Conservation (phyloP, 2,113 vertebrate genomes). For the Caranx melampygus region DNA sequence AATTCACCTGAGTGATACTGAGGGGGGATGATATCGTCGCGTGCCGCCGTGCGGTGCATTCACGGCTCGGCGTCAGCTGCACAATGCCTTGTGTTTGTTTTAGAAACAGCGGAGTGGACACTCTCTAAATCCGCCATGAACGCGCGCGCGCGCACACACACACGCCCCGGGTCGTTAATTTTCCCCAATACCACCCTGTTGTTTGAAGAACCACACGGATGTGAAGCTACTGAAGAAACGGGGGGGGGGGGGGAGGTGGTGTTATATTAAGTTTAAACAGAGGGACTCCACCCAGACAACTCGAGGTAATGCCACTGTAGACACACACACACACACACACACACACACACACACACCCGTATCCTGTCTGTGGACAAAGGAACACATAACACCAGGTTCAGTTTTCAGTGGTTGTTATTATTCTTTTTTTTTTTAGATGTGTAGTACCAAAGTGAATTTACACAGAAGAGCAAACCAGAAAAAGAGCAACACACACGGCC, state of each 20-base stretch:
- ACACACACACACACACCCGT: too few species aligned
- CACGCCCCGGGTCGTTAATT: background rate
- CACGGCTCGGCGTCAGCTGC: background rate
- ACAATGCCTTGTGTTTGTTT: conserved; percentile 18
- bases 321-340: too few species aligned
- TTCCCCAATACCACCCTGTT: background rate
- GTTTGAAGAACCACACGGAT: conserved; percentile 42
- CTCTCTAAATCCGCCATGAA: conserved; percentile 14
- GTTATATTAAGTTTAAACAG: conserved; percentile 46
- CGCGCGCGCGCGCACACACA: background rate
- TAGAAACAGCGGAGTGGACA: conserved; percentile 45
- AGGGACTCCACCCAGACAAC: conserved; percentile 56
- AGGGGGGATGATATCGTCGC: too few species aligned
- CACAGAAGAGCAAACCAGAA: conserved; percentile 53
- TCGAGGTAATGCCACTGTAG: background rate
- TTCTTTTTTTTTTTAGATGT: conserved; percentile 38
- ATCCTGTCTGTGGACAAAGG: background rate
- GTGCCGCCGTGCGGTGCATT: background rate
- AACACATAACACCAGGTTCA: conserved; percentile 10
- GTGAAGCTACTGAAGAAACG: conserved; percentile 4
- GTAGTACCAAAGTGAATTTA: conserved; percentile 61
- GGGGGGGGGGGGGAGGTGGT: too few species aligned
- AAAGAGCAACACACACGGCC: conserved; percentile 45
- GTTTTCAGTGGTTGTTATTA: conserved; percentile 16
- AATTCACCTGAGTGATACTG: too few species aligned